A percentile compares a stretch with the other conserved stretches of the same genome.
Conservation (phyloP, 2,797 vertebrate species). For the Avahi laniger region DNA sequence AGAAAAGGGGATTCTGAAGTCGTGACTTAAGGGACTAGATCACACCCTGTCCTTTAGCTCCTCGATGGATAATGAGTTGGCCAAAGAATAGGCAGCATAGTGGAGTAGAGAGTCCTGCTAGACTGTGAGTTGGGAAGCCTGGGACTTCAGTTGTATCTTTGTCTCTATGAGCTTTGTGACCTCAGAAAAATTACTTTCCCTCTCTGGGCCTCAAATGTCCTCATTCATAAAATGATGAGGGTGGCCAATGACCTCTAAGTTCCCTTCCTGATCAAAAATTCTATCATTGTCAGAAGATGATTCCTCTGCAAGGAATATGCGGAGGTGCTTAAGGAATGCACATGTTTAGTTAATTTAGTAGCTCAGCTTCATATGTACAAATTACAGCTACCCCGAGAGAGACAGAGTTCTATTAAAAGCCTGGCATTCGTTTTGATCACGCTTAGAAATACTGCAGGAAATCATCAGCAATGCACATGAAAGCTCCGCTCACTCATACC, state of each 20-base stretch:
- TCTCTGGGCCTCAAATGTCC: neutral
- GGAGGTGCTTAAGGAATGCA: slow-evolving; percentile 37
- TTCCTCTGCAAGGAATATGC: neutral
- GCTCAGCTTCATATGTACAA: slow-evolving; percentile 40
- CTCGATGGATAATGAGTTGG: neutral
- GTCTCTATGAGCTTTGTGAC: neutral
- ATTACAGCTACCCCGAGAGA: slow-evolving; percentile 56
- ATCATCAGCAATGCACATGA: slow-evolving; percentile 60
- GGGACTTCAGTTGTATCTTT: neutral
- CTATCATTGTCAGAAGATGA: neutral
- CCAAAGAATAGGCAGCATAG: neutral
- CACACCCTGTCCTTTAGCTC: neutral
- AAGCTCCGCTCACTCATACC: slow-evolving; percentile 63
- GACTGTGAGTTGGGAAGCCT: neutral
- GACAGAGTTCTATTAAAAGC: slow-evolving; percentile 67
- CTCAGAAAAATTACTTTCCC: neutral
- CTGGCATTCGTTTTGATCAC: slow-evolving; percentile 40
- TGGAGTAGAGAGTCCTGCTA: neutral
- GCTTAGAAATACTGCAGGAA: slow-evolving; percentile 73
- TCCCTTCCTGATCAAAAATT: neutral
- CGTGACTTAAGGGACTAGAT: neutral
- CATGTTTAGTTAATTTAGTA: slow-evolving; percentile 63
- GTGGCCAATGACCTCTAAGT: neutral
- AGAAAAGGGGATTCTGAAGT: neutral
- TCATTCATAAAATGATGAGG: neutral